Base-by-base conservation (phyloP, 2,113 vertebrate species). In the Thalassarche chlororhynchos region DNA sequence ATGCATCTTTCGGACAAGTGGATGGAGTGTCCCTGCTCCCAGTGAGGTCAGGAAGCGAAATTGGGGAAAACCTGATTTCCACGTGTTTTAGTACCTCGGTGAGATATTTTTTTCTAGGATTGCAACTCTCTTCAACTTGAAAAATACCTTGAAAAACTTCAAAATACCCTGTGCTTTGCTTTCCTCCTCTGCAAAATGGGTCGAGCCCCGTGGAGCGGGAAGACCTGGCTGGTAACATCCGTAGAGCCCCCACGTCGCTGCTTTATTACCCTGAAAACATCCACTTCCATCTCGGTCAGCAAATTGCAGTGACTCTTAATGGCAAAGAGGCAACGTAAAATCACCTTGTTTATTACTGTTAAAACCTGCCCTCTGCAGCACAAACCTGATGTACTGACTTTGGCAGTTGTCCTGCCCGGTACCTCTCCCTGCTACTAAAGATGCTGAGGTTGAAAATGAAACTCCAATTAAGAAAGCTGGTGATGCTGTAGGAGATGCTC, bases 171-270 rank as follows among this genome's bases (percentile, higher is more conserved):
- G 10, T 7, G 4, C 55, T 82, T 82, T 74, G 26, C 51, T 55
- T 8, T 51, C 15, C 19, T 70, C 29, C 69, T 40, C 79, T 76
- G 83, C 42, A 34, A 58, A 85, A 42, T 1, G 66, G 52, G 66
- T 60, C 8, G 16, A 25, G 42, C 46, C 21, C 1, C 0, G 0
- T 0, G 52, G 83, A 46, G 42, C 0, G 1, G 82, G 64, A 36
- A 21, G 14, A 44, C 6, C 55, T 57, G 75, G 65, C 65, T 55
- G 79, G 57, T 29, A 34, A 3, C 23, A 15, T 17, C 74, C 25
- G 0, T 0, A 6, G 47, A 36, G 28, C 23, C 28, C 58, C 78
- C 42, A 1, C 10, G 4, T 36, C 1, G 2, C 68, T n/a, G 71
- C 68, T 95, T 90, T 38, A 65, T 89, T 38, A 61, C 71, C 64